Conservation (phyloP, 2,888 invertebrate genomes). For the Crocallis elinguaria region DNA sequence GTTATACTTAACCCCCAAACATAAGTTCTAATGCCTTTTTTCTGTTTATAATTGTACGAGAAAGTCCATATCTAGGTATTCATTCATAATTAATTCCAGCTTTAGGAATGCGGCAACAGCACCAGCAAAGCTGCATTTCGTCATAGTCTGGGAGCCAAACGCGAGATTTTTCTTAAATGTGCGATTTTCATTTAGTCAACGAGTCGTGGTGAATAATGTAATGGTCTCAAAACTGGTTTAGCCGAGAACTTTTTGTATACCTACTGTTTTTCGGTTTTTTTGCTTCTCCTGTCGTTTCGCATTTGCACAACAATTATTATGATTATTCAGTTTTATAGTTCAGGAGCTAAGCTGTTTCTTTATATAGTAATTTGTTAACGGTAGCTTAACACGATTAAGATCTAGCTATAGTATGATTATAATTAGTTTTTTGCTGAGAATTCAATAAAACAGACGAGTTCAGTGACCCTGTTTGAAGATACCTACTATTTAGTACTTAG, state of each 20-base stretch:
- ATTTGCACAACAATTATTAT: slow-evolving; percentile 30
- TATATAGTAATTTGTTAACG: slow-evolving; percentile 30
- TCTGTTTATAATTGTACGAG: too few relatives aligned
- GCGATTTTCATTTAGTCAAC: slow-evolving; percentile 55
- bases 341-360: slow-evolving; percentile 18
- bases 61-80: too few relatives aligned
- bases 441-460: slow-evolving; percentile 8
- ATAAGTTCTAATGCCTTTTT: too few relatives aligned
- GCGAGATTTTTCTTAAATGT: slow-evolving; percentile 27
- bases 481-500: neutral
- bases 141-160: neutral
- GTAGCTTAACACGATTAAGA: slow-evolving; percentile 24
- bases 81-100: neutral
- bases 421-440: neutral
- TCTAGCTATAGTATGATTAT: neutral
- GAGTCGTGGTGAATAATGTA: slow-evolving; percentile 44
- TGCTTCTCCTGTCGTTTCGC: slow-evolving; percentile 26
- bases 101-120: neutral
- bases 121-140: neutral
- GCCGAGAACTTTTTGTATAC: slow-evolving; percentile 36
- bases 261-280: slow-evolving; percentile 38
- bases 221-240: slow-evolving; percentile 36
- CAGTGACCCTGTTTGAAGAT: neutral
- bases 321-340: slow-evolving; percentile 32
- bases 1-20: too few relatives aligned